Base-by-base conservation (phyloP, 2,113 vertebrate genomes). In the Promerops cafer region DNA sequence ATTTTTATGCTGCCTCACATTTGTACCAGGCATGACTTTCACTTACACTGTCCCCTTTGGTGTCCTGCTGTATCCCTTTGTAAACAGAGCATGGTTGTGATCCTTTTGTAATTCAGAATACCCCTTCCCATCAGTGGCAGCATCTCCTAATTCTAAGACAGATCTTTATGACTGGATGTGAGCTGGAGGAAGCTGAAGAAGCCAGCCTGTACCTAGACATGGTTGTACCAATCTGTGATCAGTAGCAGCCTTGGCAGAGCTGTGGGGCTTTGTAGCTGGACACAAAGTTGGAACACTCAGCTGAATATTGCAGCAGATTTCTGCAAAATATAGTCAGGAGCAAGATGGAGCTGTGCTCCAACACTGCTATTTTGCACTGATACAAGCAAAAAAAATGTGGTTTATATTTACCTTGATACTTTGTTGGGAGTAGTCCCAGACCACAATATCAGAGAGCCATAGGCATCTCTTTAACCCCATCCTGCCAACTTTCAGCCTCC, bases 271-370 rank as follows among this genome's bases (percentile, higher is more conserved):
- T 60, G 28, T 37, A 69, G n/a, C 19, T 69, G 53, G 22, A 37
- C 2, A 5, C 5, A 10, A 76, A n/a, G 6, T 7, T 60, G 13
- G 22, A 57, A 8, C 1, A 0, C 9, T 85, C 24, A 49, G 7
- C 6, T 52, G 24, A 26, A 28, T 50, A 16, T 10, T 56, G 6
- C 17, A 44, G 17, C 13, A 40, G 40, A 44, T 53, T 53, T 78
- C 39, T 70, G 9, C 31, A 45, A 22, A 76, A 59, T 4, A 2
- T 8, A 35, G 17, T 57, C 10, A 59, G 30, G 3, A 78, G 4
- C 31, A 61, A 59, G 30, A 28, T 35, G 44, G 9, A 59, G 31
- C 20, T 54, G 45, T 45, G 60, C 17, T 65, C 11, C 40, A 45
- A 7, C 19, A 27, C 11, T 35, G 9, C 17, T 65, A 3, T 44